Base-by-base conservation (phyloP, 2,888 invertebrate species). In the Macaria liturata region DNA sequence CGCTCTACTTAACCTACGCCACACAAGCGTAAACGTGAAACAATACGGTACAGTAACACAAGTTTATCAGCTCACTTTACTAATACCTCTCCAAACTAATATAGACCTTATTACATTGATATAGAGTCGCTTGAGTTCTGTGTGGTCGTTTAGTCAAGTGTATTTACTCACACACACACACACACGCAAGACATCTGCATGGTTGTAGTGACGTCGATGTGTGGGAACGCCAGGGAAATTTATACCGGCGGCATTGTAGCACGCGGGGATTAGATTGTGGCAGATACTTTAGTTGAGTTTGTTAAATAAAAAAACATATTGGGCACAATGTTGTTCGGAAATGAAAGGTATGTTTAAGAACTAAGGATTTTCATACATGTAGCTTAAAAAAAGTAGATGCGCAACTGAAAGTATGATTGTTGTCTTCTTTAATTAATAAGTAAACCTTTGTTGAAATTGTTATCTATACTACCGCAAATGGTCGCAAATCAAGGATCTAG, bases 1-100 rank as follows among this genome's bases (percentile, higher is more conserved):
- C 90, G 91, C 91, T 91, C 91, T 90, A 91, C 91, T 91, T 91
- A 91, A 91, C 91, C 88, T 88, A 88, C 81, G 80, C 88, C 89
- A 89, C 84, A 88, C 83, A 83, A 84, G 85, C 86, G 86, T 89
- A 88, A 90, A 89, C 89, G 87, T 88, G 89, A 88, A 91, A 91
- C 91, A 91, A 91, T 91, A 91, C 91, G 90, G 90, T 90, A 90
- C 84, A 88, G 84, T 78, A 80, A 82, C 75, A 84, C 90, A 84
- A 84, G 78, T 78, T 80, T 86, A 83, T 73, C 71, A 71, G 70
- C 81, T 78, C 81, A 76, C 72, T 66, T 71, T 49, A 55, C 66
- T 66, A 69, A 63, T 66, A 64, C 50, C 56, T 59, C 57, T 39
- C 44, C 69, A 53, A 69, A 65, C 67, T 51, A 73, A 64, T 68